Evolutionary conservation across 2,797 vertebrate genomes (phyloP), one percentile per base, ranked within the genome.

Genomic region (Lophotriccus pileatus): DNA sequence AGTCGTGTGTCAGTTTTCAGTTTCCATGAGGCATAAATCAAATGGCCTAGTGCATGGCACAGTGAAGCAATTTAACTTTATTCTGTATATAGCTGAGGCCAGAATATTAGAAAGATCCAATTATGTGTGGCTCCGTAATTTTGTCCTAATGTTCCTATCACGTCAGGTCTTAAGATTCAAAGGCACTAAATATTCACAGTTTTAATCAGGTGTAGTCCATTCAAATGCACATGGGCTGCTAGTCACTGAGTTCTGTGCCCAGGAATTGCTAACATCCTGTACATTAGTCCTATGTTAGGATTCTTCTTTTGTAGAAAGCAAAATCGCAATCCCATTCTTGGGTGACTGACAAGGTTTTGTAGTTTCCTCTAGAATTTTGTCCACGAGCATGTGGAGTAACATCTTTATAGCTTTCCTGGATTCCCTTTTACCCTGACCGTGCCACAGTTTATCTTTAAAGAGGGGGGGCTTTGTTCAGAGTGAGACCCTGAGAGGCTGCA

Each of bases 391-490:
- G 59, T 69, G 67, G 74, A 84, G 16, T 44, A 72, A 41, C 52
- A 21, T 23, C n/a, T 69, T 32, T 18, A 0, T 39, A 64, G 32
- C 32, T 73, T 10, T 41, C 21, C 36, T 37, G 79, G 9, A 66
- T 8, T 66, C 22, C 34, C 49, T 64, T 70, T 60, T n/a, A 3
- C 58, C 50, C 32, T 58, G 47, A 53, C 14, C 18, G 1, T 32
- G 30, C 34, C 22, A 2, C 32, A 3, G 10, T 20, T 62, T 25
- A 12, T 37, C 32, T 72, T 74, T 50, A 23, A 44, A 27, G 37
- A 56, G 23, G 1, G 1, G 2, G 10, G 20, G n/a, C n/a, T n/a
- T n/a, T n/a, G n/a, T 47, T 58, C 30, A 58, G n/a, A 6, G 8
- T 41, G 70, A 66, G 55, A 44, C 34, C 13, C 5, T 21, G 52